Percentiles rank a stretch among this genome's conserved stretches.
These are phyloP conservation scores for Pseudococcus longispinus DNA, from an alignment of 2,888 invertebrate species.

Conservation along the genomic window DNA sequence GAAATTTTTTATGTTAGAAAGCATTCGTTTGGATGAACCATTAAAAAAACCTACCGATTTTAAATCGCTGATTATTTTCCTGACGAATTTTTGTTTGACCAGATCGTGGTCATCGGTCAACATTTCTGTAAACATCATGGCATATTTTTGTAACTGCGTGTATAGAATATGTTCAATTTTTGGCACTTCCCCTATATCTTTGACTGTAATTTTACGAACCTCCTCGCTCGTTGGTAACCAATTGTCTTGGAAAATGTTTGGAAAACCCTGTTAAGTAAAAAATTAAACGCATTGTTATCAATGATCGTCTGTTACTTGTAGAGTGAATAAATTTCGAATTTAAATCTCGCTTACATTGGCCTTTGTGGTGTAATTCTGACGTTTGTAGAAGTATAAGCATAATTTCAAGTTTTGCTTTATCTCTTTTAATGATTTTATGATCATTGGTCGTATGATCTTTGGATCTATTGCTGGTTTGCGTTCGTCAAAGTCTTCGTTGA, in stretches of 20 bases:
- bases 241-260: background rate
- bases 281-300: background rate
- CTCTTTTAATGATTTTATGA: background rate
- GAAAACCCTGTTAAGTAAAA: background rate
- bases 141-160: background rate
- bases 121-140: background rate
- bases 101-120: background rate
- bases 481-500: background rate
- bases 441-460: background rate
- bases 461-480: background rate
- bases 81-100: background rate
- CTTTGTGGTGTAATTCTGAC: background rate
- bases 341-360: background rate
- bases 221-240: background rate
- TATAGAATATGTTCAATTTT: background rate
- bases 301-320: background rate
- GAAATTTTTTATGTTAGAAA: no score
- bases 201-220: background rate
- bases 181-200: background rate
- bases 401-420: background rate
- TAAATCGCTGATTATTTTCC: background rate
- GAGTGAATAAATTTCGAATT: background rate
- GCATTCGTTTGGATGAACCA: no score
- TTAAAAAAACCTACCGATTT: slow-evolving; percentile 1
- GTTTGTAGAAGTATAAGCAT: background rate